Percentiles rank a stretch among this genome's conserved stretches.
Conservation (phyloP, 2,113 vertebrate species). For the Procapra przewalskii region DNA sequence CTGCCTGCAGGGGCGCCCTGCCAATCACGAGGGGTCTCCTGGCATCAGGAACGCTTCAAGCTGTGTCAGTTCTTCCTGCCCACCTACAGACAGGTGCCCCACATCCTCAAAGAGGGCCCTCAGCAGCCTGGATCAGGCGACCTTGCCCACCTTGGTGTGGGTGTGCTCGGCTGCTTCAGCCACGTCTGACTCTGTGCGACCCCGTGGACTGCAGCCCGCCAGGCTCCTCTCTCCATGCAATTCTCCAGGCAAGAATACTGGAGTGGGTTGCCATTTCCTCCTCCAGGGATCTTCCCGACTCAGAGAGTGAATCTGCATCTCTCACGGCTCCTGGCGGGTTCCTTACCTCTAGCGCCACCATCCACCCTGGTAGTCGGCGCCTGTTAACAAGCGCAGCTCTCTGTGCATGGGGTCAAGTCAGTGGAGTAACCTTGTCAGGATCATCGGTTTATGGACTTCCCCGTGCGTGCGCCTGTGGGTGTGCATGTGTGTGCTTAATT, state of each 20-base stretch:
- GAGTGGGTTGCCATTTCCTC: neutral
- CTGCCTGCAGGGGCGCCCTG: rapidly evolving
- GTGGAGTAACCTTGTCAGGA: too few relatives aligned
- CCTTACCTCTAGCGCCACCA: neutral
- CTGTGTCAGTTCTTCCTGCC: neutral
- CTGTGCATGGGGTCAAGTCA: rapidly evolving
- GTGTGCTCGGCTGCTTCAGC: neutral
- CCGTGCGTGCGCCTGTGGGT: rapidly evolving
- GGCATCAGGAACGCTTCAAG: neutral
- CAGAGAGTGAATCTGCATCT: neutral
- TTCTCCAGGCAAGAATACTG: neutral
- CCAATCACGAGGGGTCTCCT: neutral
- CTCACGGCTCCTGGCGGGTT: neutral
- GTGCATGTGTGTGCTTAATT: neutral
- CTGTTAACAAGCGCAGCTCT: neutral
- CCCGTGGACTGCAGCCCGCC: neutral
- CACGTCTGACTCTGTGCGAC: neutral
- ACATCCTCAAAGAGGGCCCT: neutral
- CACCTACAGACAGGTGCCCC: neutral
- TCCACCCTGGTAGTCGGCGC: rapidly evolving
- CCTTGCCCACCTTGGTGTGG: neutral
- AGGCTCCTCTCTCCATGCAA: neutral
- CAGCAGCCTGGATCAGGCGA: neutral
- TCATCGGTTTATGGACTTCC: neutral
- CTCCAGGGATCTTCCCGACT: neutral